These are phyloP conservation scores for Clarias batrachus DNA, from an alignment of 2,113 vertebrate species.

Conservation along the genomic window DNA sequence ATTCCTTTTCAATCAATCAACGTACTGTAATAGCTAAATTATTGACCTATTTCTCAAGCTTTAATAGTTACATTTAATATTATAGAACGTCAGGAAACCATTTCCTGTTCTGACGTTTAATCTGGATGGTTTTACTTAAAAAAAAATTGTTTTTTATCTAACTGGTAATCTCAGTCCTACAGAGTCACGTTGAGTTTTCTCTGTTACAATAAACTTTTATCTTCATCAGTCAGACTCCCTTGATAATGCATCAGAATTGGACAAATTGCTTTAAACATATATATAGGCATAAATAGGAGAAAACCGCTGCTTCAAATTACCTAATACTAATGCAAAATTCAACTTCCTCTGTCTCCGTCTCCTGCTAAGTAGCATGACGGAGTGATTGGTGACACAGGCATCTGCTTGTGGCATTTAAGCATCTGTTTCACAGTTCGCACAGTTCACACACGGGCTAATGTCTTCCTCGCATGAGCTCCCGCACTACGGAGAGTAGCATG, in stretches of 20 bases:
- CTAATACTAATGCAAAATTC: background rate
- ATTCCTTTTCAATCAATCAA: too few species aligned
- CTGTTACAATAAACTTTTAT: background rate
- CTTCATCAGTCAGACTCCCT: background rate
- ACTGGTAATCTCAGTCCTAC: background rate
- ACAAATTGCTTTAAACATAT: background rate
- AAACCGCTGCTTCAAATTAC: background rate
- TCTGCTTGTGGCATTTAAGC: conserved; percentile 27
- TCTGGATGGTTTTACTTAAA: too few species aligned
- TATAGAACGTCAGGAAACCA: too few species aligned
- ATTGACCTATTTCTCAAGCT: too few species aligned
- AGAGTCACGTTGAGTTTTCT: background rate
- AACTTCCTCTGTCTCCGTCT: background rate
- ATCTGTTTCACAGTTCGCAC: conserved; percentile 24
- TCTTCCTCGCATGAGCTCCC: conserved; percentile 32
- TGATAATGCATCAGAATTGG: background rate
- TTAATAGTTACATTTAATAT: too few species aligned
- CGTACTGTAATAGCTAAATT: too few species aligned
- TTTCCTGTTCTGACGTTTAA: too few species aligned
- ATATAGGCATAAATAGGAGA: background rate
- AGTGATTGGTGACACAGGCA: conserved; percentile 12
- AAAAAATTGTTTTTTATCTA: too few species aligned
- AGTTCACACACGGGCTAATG: conserved; percentile 29
- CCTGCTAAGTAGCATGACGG: conserved; percentile 19
- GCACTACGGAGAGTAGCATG: conserved; percentile 1